Evolutionary conservation across 1,140 invertebrate species (phyloP).

Genomic region (Drosophila sproati): DNA sequence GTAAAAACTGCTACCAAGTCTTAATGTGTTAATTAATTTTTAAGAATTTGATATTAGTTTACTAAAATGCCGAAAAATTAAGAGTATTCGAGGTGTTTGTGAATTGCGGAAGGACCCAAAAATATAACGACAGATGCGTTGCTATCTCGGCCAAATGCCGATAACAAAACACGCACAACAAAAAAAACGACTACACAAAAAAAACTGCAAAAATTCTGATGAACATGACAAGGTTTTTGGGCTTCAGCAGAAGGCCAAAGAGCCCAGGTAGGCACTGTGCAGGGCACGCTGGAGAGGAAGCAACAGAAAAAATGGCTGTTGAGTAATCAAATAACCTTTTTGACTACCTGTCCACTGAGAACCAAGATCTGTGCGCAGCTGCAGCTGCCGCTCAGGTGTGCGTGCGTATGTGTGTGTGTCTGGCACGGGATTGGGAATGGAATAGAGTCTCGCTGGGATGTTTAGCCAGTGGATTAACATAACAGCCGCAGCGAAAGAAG

Average conservation of each 20-base stretch:
- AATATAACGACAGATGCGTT: conserved; percentile 39
- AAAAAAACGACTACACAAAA: conserved; percentile 27
- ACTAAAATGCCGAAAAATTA: too few relatives aligned
- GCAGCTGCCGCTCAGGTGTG: conserved; percentile 74
- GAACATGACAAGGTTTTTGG: conserved; percentile 63
- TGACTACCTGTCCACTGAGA: conserved; percentile 65
- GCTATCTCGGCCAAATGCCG: conserved; percentile 26
- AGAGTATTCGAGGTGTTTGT: conserved; percentile 5
- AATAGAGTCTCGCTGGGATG: conserved; percentile 26
- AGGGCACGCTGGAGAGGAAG: conserved; percentile 49
- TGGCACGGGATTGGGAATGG: conserved; percentile 26
- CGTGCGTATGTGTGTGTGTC: conserved; percentile 34
- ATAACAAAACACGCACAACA: conserved; percentile 46
- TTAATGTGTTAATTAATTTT: too few relatives aligned
- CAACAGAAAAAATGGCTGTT: conserved; percentile 65
- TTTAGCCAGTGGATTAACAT: conserved; percentile 74
- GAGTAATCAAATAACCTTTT: conserved; percentile 81
- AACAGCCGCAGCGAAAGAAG: conserved; percentile 32
- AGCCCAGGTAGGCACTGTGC: conserved; percentile 37
- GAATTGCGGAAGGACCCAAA: conserved; percentile 37
- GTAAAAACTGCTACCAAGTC: too few relatives aligned
- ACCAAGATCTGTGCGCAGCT: conserved; percentile 47
- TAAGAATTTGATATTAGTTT: too few relatives aligned
- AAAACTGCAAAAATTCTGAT: conserved; percentile 53
- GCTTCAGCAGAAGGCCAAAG: conserved; percentile 51